Evolutionary conservation across 2,888 invertebrate genomes (phyloP).

Genomic region (Hydroisotoma schaefferi): DNA sequence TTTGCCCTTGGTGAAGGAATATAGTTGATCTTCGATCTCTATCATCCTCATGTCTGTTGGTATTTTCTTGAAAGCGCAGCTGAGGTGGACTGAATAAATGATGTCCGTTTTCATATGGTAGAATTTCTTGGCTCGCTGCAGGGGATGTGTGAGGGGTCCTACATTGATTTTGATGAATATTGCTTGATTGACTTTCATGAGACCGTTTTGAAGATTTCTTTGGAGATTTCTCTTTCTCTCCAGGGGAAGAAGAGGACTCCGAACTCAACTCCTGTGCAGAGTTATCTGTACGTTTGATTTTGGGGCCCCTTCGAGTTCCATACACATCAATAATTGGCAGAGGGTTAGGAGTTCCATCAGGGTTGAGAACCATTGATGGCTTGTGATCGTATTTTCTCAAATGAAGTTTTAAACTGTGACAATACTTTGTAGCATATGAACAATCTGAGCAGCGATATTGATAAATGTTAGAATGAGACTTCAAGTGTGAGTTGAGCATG

Average conservation of each 20-base stretch:
- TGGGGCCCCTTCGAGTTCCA: conserved; percentile 74
- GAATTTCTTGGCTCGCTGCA: neutral
- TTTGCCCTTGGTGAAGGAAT: neutral
- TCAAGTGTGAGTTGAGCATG: conserved; percentile 80
- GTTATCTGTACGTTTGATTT: conserved; percentile 46
- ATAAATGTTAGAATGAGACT: conserved; percentile 67
- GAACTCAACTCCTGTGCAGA: conserved; percentile 9
- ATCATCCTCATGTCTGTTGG: neutral
- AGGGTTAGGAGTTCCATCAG: conserved; percentile 84
- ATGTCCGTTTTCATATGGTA: neutral
- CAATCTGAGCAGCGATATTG: conserved; percentile 92
- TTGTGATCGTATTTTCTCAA: conserved; percentile 83
- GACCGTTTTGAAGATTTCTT: conserved; percentile 4
- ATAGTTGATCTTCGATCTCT: neutral
- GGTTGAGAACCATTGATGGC: conserved; percentile 78
- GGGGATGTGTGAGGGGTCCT: neutral
- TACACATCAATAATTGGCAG: conserved; percentile 85
- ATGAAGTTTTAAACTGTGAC: conserved; percentile 94
- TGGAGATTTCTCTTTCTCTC: conserved; percentile 9
- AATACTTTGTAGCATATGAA: conserved; percentile 95
- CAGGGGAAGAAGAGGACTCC: neutral
- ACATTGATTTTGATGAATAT: neutral
- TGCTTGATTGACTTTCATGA: neutral
- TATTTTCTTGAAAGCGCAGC: neutral
- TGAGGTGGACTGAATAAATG: neutral